Evolutionary conservation across 2,113 vertebrate species (phyloP).

Genomic region (Amia ocellicauda): DNA sequence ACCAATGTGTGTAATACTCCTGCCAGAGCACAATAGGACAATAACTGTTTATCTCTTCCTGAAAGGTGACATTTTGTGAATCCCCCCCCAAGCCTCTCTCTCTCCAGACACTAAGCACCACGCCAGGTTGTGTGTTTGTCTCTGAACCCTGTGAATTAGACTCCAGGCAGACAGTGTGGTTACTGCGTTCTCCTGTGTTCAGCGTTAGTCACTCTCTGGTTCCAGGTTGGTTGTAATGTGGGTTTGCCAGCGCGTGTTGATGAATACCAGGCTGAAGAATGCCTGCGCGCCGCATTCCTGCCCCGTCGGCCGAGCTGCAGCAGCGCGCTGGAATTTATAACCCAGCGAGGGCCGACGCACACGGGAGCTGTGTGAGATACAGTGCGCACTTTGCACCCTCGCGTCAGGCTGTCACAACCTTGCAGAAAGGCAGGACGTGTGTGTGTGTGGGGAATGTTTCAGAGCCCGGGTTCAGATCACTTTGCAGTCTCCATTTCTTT

Average conservation of each 20-base stretch:
- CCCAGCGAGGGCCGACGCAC: neutral
- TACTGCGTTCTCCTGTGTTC: neutral
- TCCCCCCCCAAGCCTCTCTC: too few species aligned
- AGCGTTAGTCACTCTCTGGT: conserved; percentile 15
- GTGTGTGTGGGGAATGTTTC: too few species aligned
- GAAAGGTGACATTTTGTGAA: neutral
- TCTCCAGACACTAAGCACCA: neutral
- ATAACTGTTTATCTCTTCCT: neutral
- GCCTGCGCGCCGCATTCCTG: conserved; percentile 32
- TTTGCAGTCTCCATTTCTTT: too few species aligned
- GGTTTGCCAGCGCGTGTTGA: conserved; percentile 1
- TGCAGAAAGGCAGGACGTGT: too few species aligned
- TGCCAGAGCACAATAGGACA: neutral
- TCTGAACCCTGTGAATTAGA: neutral
- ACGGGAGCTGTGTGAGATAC: too few species aligned
- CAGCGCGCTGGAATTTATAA: conserved; percentile 32
- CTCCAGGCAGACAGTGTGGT: neutral
- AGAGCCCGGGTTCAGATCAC: too few species aligned
- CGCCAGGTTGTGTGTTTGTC: neutral
- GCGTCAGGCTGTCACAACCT: too few species aligned
- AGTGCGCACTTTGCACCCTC: too few species aligned
- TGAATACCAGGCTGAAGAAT: conserved; percentile 25
- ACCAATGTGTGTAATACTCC: neutral
- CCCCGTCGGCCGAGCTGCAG: conserved; percentile 26
- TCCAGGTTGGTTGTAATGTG: neutral